Conservation (phyloP, 2,113 vertebrate genomes). For the Hippocampus mohnikei region DNA sequence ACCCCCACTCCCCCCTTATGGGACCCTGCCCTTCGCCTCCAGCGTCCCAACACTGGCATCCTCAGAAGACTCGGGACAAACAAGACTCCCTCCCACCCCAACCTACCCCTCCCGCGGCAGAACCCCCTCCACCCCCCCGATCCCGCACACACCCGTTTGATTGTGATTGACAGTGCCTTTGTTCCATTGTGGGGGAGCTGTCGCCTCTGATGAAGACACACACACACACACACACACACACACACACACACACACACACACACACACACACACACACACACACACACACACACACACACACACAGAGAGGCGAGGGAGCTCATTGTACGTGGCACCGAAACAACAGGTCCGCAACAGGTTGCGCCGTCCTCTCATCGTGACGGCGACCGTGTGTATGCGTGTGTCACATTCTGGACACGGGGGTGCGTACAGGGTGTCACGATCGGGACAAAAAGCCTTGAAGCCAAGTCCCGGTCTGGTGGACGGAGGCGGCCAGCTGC, state of each 20-base stretch:
- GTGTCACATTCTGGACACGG: background rate
- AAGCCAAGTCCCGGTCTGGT: constrained; percentile 10
- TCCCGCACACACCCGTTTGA: constrained; percentile 68
- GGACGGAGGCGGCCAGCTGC: constrained; percentile 64
- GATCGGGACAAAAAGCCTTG: constrained; percentile 1
- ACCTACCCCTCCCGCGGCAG: constrained; percentile 10
- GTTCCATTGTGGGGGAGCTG: constrained; percentile 75
- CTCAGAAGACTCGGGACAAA: constrained; percentile 61
- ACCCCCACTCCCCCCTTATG: constrained; percentile 35
- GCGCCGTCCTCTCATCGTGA: constrained; percentile 18
- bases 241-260: constrained; percentile 73
- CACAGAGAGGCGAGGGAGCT: constrained; percentile 46
- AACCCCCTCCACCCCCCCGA: constrained; percentile 51
- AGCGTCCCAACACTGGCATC: constrained; percentile 61
- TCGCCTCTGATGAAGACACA: constrained; percentile 80
- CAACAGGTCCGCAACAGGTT: constrained; percentile 59
- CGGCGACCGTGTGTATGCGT: background rate
- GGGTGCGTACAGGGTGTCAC: background rate
- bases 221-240: constrained; percentile 71
- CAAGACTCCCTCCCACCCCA: constrained; percentile 39
- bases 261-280: constrained; percentile 71
- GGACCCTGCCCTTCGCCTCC: constrained; percentile 52
- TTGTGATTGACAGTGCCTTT: constrained; percentile 79
- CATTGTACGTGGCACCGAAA: constrained; percentile 40
- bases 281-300: constrained; percentile 71